phyloP scores from a whole-genome alignment of 92 coral and sea anemone genomes.

The Blastomussa wellsi region DNA sequence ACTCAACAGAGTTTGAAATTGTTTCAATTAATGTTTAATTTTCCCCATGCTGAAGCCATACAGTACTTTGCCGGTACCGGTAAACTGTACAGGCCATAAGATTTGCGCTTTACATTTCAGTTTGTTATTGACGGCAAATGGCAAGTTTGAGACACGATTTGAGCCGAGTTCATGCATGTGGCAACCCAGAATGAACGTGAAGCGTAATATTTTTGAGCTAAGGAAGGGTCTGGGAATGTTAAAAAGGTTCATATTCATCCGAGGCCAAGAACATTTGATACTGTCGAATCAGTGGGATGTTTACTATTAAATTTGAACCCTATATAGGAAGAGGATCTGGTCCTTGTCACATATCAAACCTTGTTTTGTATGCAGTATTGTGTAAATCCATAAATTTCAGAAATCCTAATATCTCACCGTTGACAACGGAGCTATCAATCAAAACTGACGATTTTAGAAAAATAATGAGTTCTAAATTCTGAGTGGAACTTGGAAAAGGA shows the following conservation, averaged over 20 bases:
- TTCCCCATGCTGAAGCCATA: too few species aligned
- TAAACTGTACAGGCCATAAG: too few species aligned
- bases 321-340: background rate
- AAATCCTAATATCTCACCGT: background rate
- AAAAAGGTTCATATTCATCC: background rate
- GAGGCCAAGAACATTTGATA: constrained; percentile 3
- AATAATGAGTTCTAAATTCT: background rate
- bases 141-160: background rate
- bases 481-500: background rate
- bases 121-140: too few species aligned
- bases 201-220: too few species aligned
- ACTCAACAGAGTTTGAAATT: background rate
- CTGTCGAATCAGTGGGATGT: background rate
- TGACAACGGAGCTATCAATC: background rate
- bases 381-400: background rate
- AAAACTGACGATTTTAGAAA: background rate
- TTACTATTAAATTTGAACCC: background rate
- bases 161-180: background rate
- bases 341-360: background rate
- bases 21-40: too few species aligned
- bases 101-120: too few species aligned
- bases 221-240: background rate
- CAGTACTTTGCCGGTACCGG: too few species aligned
- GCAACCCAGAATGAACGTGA: background rate
- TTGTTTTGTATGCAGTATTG: background rate